A percentile compares a stretch with the other conserved stretches of the same genome.
Conservation (phyloP, 92 coral and sea anemone genomes). For the Plumapathes pennacea region DNA sequence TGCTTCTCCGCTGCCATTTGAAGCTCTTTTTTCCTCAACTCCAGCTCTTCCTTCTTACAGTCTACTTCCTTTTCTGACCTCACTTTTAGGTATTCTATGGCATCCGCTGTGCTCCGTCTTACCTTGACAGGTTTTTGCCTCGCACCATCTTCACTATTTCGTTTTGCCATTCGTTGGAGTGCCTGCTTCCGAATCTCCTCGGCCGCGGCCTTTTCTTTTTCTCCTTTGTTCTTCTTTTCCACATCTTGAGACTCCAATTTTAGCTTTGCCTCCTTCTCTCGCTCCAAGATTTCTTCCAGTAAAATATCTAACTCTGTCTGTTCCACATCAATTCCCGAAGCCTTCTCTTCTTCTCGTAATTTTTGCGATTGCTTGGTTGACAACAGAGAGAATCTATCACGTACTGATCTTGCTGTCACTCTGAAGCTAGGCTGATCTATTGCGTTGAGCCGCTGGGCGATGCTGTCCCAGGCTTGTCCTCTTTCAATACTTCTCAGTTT, state of each 20-base stretch:
- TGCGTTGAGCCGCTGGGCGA: conserved; percentile 4
- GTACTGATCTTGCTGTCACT: conserved; percentile 11
- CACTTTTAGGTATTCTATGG: conserved; percentile 3
- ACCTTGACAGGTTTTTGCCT: neutral
- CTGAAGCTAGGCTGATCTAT: conserved; percentile 21
- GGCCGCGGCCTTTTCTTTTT: conserved; percentile 14
- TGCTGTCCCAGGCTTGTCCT: conserved; percentile 4
- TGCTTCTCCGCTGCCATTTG: conserved; percentile 28
- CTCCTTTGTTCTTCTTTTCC: conserved; percentile 1
- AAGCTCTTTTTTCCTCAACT: conserved; percentile 19
- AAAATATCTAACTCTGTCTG: conserved; percentile 30
- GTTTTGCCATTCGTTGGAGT: conserved; percentile 15
- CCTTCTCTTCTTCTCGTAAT: conserved; percentile 23
- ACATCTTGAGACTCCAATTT: conserved; percentile 8
- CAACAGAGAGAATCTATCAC: conserved; percentile 27
- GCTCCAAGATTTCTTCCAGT: conserved; percentile 38
- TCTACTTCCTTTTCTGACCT: conserved; percentile 8
- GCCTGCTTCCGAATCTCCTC: conserved; percentile 10
- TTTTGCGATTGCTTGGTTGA: conserved; percentile 20
- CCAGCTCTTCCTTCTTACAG: conserved; percentile 35
- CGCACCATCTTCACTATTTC: neutral
- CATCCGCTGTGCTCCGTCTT: conserved; percentile 7
- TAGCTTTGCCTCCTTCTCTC: conserved; percentile 11
- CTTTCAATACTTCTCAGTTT: conserved; percentile 10
- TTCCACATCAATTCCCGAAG: conserved; percentile 29